These are phyloP conservation scores for Arctopsyche grandis DNA, from an alignment of 1,140 invertebrate species.

Conservation along the genomic window DNA sequence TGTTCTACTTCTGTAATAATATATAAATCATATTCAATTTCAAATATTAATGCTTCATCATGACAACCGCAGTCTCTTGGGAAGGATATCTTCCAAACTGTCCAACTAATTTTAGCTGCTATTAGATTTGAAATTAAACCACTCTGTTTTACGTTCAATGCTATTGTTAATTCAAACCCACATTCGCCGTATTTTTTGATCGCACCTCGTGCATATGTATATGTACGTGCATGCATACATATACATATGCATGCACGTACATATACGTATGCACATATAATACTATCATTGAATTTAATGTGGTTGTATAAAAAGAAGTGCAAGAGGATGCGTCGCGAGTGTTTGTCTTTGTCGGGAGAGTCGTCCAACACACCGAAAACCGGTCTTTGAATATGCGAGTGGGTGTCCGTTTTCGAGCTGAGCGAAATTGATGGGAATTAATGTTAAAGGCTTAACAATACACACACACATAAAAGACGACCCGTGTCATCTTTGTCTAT, in stretches of 20 bases:
- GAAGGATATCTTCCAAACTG: too few species aligned
- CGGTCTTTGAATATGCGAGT: constrained; percentile 6
- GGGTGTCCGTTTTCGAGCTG: constrained; percentile 6
- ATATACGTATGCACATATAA: not conserved
- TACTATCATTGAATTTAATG: too few species aligned
- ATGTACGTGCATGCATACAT: not conserved
- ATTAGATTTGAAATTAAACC: too few species aligned
- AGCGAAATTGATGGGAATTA: not conserved
- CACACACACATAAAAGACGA: not conserved
- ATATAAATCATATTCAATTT: too few species aligned
- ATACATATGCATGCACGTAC: not conserved
- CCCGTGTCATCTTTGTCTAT: constrained; percentile 13
- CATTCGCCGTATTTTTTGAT: too few species aligned
- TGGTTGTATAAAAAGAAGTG: not conserved
- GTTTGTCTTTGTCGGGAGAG: not conserved
- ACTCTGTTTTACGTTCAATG: too few species aligned
- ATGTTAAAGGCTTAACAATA: not conserved
- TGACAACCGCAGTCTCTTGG: too few species aligned
- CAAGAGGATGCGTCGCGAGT: not conserved
- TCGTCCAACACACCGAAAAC: not conserved
- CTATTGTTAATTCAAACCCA: too few species aligned
- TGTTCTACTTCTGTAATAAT: too few species aligned
- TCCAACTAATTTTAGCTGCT: too few species aligned
- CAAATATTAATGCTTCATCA: too few species aligned
- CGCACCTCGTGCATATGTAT: too few species aligned